These are phyloP conservation scores for Cygnus buccinator DNA, from an alignment of 2,113 vertebrate genomes.

Conservation along the genomic window DNA sequence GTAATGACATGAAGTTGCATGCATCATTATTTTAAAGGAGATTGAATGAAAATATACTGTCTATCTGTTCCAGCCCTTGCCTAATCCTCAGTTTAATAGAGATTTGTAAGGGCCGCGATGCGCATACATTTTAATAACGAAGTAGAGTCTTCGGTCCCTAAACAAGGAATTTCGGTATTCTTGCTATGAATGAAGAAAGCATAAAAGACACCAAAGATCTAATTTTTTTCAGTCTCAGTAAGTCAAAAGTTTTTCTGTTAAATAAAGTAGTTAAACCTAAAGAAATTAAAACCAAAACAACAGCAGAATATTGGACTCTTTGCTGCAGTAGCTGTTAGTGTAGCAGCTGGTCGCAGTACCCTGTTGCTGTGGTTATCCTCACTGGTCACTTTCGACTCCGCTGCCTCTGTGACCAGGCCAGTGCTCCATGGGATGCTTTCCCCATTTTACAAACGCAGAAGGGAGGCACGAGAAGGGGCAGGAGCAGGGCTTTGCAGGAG, in stretches of 20 bases:
- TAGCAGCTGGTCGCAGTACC: not conserved
- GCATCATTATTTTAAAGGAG: slow-evolving; percentile 80
- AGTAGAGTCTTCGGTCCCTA: slow-evolving; percentile 45
- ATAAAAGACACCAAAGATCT: not conserved
- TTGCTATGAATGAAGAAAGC: not conserved
- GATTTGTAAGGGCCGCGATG: slow-evolving; percentile 29
- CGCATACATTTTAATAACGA: slow-evolving; percentile 54
- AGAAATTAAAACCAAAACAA: not conserved
- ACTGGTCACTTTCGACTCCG: not conserved
- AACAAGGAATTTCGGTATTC: slow-evolving; percentile 41
- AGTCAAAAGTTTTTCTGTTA: not conserved
- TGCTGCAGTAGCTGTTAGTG: not conserved
- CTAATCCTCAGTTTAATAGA: slow-evolving; percentile 68
- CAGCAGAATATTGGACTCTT: not conserved
- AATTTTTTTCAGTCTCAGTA: not conserved
- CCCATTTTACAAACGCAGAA: not conserved
- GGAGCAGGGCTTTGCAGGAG: not conserved
- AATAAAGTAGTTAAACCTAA: not conserved
- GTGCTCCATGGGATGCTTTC: not conserved
- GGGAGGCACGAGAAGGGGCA: not conserved
- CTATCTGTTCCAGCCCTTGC: slow-evolving; percentile 58
- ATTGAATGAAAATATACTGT: slow-evolving; percentile 74
- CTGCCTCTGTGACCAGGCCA: not conserved
- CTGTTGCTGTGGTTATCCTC: not conserved
- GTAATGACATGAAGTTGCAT: slow-evolving; percentile 77